Evolutionary conservation across 2,113 vertebrate species (phyloP).

Genomic region (Pogona vitticeps): DNA sequence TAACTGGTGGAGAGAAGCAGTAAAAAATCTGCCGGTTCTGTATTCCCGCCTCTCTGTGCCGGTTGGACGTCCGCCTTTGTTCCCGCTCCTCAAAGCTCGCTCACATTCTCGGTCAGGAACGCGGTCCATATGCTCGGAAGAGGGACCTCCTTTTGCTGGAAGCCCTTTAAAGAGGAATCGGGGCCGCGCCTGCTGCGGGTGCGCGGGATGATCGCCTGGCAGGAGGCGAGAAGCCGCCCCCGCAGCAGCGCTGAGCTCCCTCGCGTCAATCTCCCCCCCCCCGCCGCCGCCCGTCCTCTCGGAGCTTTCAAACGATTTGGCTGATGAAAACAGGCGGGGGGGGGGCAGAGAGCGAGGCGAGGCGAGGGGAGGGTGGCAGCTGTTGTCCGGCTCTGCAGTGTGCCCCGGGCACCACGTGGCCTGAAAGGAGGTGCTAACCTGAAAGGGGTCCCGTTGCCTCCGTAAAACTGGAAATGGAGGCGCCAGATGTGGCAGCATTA

Average conservation of each 20-base stretch:
- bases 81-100: neutral
- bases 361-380: constrained; percentile 44
- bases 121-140: too few relatives aligned
- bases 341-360: constrained; percentile 48
- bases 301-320: constrained; percentile 49
- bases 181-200: neutral
- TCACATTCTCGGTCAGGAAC: neutral
- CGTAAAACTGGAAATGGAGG: neutral
- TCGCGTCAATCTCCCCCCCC: too few relatives aligned
- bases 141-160: too few relatives aligned
- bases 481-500: constrained; percentile 67
- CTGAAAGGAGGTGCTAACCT: constrained; percentile 34
- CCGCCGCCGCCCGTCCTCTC: constrained; percentile 17
- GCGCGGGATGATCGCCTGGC: constrained; percentile 9
- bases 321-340: neutral
- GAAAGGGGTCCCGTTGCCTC: constrained; percentile 36
- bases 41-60: too few relatives aligned
- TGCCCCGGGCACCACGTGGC: constrained; percentile 24
- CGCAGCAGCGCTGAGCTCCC: too few relatives aligned
- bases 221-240: constrained; percentile 52
- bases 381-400: neutral
- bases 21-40: neutral
- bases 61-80: neutral
- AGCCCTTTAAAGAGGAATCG: neutral
- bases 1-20: neutral